Percentiles rank a stretch among this genome's conserved stretches.
phyloP scores from a whole-genome alignment of 2,888 invertebrate genomes.

The Nephrotoma flavescens region DNA sequence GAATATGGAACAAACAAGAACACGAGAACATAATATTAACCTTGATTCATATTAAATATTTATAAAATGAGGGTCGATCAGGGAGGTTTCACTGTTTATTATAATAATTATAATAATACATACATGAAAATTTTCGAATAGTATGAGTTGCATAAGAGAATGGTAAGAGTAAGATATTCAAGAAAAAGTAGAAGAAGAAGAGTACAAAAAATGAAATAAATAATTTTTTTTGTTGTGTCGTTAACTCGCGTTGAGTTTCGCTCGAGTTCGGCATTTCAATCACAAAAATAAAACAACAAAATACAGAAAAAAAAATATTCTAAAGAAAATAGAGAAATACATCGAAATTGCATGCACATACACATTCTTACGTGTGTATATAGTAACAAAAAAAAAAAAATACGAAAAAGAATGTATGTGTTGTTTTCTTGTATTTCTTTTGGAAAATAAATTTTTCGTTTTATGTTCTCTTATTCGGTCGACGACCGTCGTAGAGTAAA shows the following conservation, averaged over 20 bases:
- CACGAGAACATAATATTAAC: background rate
- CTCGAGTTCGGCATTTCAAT: constrained; percentile 2
- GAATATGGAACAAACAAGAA: background rate
- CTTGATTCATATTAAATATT: background rate
- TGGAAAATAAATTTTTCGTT: background rate
- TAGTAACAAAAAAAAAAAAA: constrained; percentile 33
- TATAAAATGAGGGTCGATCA: background rate
- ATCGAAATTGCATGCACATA: background rate
- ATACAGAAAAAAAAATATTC: background rate
- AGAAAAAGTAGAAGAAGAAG: background rate
- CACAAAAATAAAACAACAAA: background rate
- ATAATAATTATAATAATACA: background rate
- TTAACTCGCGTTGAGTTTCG: background rate
- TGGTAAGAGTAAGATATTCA: background rate
- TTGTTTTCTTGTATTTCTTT: background rate
- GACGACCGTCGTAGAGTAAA: constrained; percentile 3
- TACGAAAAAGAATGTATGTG: constrained; percentile 34
- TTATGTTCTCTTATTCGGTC: constrained; percentile 5
- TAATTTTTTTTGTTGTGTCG: background rate
- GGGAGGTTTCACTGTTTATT: background rate
- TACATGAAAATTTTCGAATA: background rate
- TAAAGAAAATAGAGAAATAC: background rate
- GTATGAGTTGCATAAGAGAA: background rate
- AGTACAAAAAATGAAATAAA: background rate
- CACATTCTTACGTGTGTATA: background rate